A percentile compares a stretch with the other conserved stretches of the same genome.
phyloP scores from a whole-genome alignment of 2,797 vertebrate species.

The Prionace glauca region DNA sequence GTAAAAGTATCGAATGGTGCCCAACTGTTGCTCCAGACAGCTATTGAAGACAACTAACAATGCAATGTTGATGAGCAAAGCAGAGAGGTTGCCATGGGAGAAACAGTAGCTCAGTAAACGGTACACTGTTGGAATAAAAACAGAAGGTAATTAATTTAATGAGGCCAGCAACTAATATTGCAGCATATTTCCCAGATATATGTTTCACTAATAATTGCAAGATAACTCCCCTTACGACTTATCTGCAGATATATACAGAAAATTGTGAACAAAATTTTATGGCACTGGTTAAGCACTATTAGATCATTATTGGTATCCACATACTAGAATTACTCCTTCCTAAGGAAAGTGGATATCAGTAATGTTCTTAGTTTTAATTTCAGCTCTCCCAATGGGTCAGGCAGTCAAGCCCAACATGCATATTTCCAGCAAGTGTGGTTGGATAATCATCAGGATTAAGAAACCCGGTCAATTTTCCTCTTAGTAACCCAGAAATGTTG shows the following conservation, averaged over 20 bases:
- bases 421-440: too few relatives aligned
- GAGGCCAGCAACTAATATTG: background rate
- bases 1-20: slow-evolving; percentile 64
- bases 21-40: slow-evolving; percentile 67
- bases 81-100: slow-evolving; percentile 62
- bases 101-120: slow-evolving; percentile 66
- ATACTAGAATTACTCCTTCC: background rate
- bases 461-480: background rate
- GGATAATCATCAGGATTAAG: background rate
- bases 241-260: background rate
- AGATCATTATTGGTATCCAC: background rate
- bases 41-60: slow-evolving; percentile 63
- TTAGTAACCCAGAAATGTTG: background rate
- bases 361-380: background rate
- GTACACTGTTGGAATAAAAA: slow-evolving; percentile 53
- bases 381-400: background rate
- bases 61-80: slow-evolving; percentile 64
- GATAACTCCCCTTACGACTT: background rate
- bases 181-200: background rate
- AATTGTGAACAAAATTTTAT: background rate
- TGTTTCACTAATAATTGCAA: background rate
- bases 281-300: background rate
- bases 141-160: slow-evolving; percentile 8
- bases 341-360: background rate
- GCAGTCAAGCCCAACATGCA: background rate